phyloP scores from a whole-genome alignment of 1,140 invertebrate species.

The Meloidogyne chitwoodi region DNA sequence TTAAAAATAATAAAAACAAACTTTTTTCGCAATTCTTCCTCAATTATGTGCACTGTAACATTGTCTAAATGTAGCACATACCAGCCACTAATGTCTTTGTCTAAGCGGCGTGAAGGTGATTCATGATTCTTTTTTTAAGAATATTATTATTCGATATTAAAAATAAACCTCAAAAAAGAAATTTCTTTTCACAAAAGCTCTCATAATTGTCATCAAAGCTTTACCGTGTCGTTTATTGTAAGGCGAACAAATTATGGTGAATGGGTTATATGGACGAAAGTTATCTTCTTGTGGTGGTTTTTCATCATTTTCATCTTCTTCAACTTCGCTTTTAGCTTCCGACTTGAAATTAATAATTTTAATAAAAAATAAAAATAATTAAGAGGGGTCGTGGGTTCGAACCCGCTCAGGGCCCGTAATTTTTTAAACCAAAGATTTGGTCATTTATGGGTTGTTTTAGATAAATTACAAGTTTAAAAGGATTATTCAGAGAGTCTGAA shows the following conservation, averaged over 20 bases:
- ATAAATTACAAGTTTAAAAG: too few species aligned
- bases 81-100: neutral
- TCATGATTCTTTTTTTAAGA: neutral
- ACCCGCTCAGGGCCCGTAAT: too few species aligned
- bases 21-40: neutral
- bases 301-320: neutral
- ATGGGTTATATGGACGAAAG: neutral
- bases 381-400: too few species aligned
- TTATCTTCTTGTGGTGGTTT: neutral
- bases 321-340: neutral
- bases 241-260: slow-evolving; percentile 1
- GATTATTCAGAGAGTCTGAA: too few species aligned
- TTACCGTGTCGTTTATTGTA: slow-evolving; percentile 5
- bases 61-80: neutral
- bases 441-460: too few species aligned
- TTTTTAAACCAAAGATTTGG: neutral
- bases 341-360: neutral
- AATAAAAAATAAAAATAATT: neutral
- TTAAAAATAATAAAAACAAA: neutral
- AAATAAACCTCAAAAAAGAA: slow-evolving; percentile 3
- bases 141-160: too few species aligned
- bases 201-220: slow-evolving; percentile 1
- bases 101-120: neutral
- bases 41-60: slow-evolving; percentile 2
- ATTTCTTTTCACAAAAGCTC: slow-evolving; percentile 10